Percentiles rank a stretch among this genome's conserved stretches.
These are phyloP conservation scores for Meandrusa payeni DNA, from an alignment of 2,888 invertebrate genomes.

Conservation along the genomic window DNA sequence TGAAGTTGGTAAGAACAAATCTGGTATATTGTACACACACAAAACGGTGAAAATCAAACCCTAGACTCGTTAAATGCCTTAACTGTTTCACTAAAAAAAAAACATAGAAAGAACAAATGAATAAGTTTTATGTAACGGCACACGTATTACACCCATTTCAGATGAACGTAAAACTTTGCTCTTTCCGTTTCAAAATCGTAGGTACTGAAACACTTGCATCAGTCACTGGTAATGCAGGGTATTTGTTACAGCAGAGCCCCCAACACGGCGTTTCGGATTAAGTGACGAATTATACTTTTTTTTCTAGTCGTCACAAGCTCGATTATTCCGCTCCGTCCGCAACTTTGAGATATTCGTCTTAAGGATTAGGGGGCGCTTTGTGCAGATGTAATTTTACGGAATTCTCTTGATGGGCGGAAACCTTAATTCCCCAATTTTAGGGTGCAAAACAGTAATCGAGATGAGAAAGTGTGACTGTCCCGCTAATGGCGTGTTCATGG, in stretches of 20 bases:
- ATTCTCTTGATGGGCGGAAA: conserved; percentile 72
- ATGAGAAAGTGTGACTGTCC: conserved; percentile 40
- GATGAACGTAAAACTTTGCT: too few relatives aligned
- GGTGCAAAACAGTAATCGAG: conserved; percentile 62
- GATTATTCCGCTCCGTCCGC: conserved; percentile 69
- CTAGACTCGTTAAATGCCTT: too few relatives aligned
- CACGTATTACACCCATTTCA: too few relatives aligned
- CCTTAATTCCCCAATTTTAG: conserved; percentile 62
- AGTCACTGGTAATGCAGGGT: conserved; percentile 62
- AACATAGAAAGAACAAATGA: too few relatives aligned
- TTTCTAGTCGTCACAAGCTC: conserved; percentile 61
- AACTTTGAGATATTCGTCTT: conserved; percentile 77
- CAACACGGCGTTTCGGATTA: conserved; percentile 55
- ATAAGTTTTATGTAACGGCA: too few relatives aligned
- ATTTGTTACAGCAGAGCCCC: conserved; percentile 61
- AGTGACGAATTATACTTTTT: conserved; percentile 75
- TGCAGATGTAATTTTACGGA: conserved; percentile 68
- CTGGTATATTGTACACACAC: too few relatives aligned
- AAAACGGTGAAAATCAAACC: too few relatives aligned
- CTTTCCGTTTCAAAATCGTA: conserved; percentile 1
- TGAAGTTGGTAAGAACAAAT: too few relatives aligned
- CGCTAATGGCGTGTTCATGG: conserved; percentile 47
- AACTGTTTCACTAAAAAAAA: too few relatives aligned
- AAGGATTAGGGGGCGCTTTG: conserved; percentile 69
- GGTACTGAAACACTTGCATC: conserved; percentile 35